These are phyloP conservation scores for Eristalinus sepulchralis DNA, from an alignment of 2,888 invertebrate species.

Conservation along the genomic window DNA sequence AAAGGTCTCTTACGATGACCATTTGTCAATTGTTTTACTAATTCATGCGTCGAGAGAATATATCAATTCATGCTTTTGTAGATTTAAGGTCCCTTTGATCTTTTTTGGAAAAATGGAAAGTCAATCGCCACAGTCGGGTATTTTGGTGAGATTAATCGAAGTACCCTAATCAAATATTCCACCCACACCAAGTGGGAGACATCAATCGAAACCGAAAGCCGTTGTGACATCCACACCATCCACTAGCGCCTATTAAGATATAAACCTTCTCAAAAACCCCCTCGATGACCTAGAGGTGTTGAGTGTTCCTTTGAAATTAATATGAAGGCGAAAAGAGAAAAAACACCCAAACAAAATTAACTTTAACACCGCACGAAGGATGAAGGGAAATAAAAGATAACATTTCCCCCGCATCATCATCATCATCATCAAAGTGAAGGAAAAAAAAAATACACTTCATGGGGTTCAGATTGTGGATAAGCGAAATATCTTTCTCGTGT, in stretches of 20 bases:
- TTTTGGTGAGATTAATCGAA: not conserved
- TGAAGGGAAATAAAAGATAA: not conserved
- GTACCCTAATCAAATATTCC: not conserved
- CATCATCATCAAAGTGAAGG: constrained; percentile 18
- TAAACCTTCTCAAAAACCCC: not conserved
- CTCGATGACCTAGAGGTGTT: not conserved
- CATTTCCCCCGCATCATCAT: not conserved
- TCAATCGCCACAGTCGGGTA: too few species aligned
- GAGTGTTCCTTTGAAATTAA: not conserved
- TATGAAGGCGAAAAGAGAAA: not conserved
- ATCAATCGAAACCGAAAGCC: not conserved
- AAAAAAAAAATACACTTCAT: constrained; percentile 9
- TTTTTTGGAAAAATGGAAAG: too few species aligned
- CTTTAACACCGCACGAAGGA: not conserved
- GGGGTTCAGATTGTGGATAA: constrained; percentile 9
- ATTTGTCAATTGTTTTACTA: too few species aligned
- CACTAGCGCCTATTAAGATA: not conserved
- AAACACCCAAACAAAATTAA: not conserved
- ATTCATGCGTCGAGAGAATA: too few species aligned
- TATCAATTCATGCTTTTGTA: too few species aligned
- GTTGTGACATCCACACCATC: not conserved
- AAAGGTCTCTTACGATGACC: too few species aligned
- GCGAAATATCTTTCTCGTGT: constrained; percentile 11
- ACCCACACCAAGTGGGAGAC: not conserved
- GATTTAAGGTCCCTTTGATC: too few species aligned